Base-by-base conservation (phyloP, 2,797 vertebrate genomes). In the Chaetodon trifasciatus region DNA sequence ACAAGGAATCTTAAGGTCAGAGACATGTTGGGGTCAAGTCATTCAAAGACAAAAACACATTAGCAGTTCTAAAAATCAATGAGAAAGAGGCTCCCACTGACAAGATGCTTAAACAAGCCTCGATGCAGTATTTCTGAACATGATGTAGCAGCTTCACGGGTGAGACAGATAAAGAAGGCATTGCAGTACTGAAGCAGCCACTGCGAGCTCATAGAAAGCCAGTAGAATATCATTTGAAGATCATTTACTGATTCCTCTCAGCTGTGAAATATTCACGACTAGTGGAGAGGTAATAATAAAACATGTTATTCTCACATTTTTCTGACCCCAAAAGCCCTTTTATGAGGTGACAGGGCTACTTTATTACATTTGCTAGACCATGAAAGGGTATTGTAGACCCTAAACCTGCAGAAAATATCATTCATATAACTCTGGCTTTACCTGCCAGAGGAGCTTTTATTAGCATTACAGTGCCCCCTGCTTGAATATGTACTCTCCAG, bases 31-130 rank as follows among this genome's bases (percentile, higher is more conserved):
- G 21, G 50, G 68, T 70, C 15, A 46, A 63, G 60, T 84, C 73
- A 42, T 70, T 72, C 47, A 64, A 84, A 85, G 74, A 79, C 46
- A 19, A 24, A 21, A 81, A 79, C 76, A 62, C 76, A 81, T 84
- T 71, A 84, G 66, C 61, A 32, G 61, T 24, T 62, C 57, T 23
- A 58, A 63, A 85, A 86, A 88, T 91, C 77, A 82, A 86, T 82
- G 74, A 67, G 52, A 80, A 79, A 64, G 23, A 61, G 60, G 16
- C 35, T 61, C 52, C 19, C 32, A 37, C 46, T 53, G 60, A 79
- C 19, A 65, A 72, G 68, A 84, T 23, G 66, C 80, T 56, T 53
- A 76, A 76, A 67, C 35, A 60, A 88, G 60, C 77, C 5, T 73
- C 0, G 2, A 60, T 71, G 84, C 79, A 60, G 71, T 19, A 35